Evolutionary conservation across 2,797 vertebrate genomes (phyloP), one percentile per base, ranked within the genome.

Genomic region (Lemur catta): DNA sequence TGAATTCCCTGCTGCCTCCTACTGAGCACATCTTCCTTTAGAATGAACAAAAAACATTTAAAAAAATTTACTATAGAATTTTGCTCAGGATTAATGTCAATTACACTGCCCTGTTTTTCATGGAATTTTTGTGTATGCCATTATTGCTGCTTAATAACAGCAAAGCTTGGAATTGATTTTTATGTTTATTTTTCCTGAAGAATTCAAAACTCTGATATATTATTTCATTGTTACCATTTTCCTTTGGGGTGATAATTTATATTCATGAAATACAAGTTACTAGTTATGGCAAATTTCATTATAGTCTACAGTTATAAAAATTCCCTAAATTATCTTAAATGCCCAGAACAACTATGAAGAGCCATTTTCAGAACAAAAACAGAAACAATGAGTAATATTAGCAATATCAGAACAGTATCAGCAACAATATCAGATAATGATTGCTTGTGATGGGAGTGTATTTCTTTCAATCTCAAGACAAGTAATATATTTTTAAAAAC

Each of bases 141-240:
- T 38, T 15, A 69, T 72, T 92, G 52, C 14, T 78, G 11, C 33
- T 94, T 89, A 92, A 72, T 55, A 91, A 74, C 9, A 50, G 38
- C 12, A 79, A 26, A 82, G 18, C 15, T 78, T 78, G n/a, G 22
- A 72, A 90, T 94, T 81, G 86, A 80, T 38, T 93, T 50, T 57
- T 41, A 1, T 24, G 9, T 13, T 57, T 26, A 50, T 46, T 86
- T 41, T 15, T 12, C 26, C 38, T 26, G 14, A 52, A 91, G 22
- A 94, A 74, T 59, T 95, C 33, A 92, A 82, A 92, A 84, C 22
- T 84, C 57, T 72, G 22, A 52, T 89, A 24, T 74, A 72, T 82
- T 65, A 59, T 84, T 92, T 78, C 4, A 76, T 9, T 67, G 11
- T 85, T 93, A 9, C 7, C 61, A 67, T 41, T 79, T 93, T 95